Evolutionary conservation across 2,888 invertebrate species (phyloP), one percentile per base, ranked within the genome.

Genomic region (Synanthedon andrenaeformis): DNA sequence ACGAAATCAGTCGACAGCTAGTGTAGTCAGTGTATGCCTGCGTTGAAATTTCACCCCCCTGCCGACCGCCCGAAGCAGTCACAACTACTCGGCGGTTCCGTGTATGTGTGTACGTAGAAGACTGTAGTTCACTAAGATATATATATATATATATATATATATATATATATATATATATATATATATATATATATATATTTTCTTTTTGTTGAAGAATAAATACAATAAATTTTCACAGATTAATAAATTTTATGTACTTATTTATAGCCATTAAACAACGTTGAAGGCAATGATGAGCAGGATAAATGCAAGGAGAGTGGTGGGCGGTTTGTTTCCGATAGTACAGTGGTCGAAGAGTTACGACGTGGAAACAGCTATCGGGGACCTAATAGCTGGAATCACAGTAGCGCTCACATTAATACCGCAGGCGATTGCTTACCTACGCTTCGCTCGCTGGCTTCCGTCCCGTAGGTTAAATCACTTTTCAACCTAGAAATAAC

Each of bases 361-460:
- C 76, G 88, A 88, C 54, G 59, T 81, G 28, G 80, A 82, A 19
- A 85, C 87, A 42, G 89, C 89, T 2, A 76, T 91, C 49, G 90
- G 92, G 1, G 94, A 94, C 75, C 66, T 93, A 51, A 91, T 94
- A 57, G 94, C 94, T 12, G 94, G 94, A 10, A 78, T 94, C 58
- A 94, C 94, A 0, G 91, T 94, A 3, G 94, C 93, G 0, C 85
- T 94, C 51, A 94, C 94, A 1, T 89, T 94, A 53, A 91, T 94
- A 61, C 94, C 94, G 1, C 94, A 94, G 76, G 91, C 92, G 13
- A 90, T 94, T 62, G 94, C 94, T 1, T 93, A n/a, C n/a, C n/a
- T n/a, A 94, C 68, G 93, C 94, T 4, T 90, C 91, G 17, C 82
- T 94, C 41, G 94, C 94, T 11, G 92, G 92, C 55, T 83, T 94